Percentiles rank a stretch among this genome's conserved stretches.
These are phyloP conservation scores for Rhinoptilus africanus DNA, from an alignment of 2,113 vertebrate genomes.

Conservation along the genomic window DNA sequence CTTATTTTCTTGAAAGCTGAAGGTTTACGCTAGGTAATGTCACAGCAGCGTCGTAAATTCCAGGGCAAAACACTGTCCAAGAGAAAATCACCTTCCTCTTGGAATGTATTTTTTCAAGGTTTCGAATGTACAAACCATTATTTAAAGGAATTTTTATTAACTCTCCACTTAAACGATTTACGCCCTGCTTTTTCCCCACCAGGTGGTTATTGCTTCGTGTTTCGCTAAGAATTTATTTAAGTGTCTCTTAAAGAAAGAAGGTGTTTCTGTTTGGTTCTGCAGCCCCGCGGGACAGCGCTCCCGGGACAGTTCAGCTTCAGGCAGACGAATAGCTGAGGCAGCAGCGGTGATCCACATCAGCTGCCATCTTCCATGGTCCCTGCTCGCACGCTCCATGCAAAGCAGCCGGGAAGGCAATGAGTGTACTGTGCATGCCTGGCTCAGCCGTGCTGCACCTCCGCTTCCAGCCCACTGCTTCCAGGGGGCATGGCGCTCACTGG, in stretches of 20 bases:
- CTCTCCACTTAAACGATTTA: neutral
- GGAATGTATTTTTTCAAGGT: neutral
- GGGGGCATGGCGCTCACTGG: neutral
- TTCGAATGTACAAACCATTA: neutral
- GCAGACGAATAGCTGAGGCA: neutral
- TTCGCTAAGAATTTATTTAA: neutral
- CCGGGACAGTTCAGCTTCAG: neutral
- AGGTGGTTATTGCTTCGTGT: neutral
- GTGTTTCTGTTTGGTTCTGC: neutral
- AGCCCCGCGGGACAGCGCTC: fast-evolving
- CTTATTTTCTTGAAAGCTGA: neutral
- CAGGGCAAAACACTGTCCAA: neutral
- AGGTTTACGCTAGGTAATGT: neutral
- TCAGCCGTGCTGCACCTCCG: neutral
- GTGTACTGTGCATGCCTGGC: fast-evolving
- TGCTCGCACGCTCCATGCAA: fast-evolving
- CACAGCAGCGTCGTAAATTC: neutral
- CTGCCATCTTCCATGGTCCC: neutral
- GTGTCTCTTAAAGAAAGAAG: neutral
- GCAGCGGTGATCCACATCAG: neutral
- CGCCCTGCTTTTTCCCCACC: neutral
- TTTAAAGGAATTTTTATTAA: neutral
- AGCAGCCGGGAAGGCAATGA: neutral
- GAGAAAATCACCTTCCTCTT: neutral
- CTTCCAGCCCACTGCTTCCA: neutral